A percentile compares a stretch with the other conserved stretches of the same genome.
phyloP scores from a whole-genome alignment of 2,888 invertebrate species.

The Malacosoma neustria region DNA sequence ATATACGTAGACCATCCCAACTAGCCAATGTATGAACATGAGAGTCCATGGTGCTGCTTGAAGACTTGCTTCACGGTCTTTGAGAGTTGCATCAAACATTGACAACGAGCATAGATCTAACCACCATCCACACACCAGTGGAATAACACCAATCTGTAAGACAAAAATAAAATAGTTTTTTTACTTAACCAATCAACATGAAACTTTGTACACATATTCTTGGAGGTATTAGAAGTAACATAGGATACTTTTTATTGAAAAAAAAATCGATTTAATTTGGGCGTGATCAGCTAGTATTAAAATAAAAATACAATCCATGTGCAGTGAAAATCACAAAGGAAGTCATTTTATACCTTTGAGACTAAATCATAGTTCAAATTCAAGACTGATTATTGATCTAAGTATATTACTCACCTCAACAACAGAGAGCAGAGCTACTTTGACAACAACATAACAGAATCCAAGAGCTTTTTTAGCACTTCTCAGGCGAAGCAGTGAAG shows the following conservation, averaged over 20 bases:
- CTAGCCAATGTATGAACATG: conserved; percentile 98
- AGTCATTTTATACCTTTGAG: no score
- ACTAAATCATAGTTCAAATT: no score
- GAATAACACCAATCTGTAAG: conserved; percentile 90
- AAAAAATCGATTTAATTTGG: conserved; percentile 35
- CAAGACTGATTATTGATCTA: no score
- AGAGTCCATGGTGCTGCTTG: conserved; percentile 95
- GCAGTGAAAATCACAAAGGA: no score
- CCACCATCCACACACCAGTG: conserved; percentile 99
- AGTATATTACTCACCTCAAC: conserved; percentile 92
- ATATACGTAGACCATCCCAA: conserved; percentile 99
- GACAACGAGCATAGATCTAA: conserved; percentile 97
- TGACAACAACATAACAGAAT: conserved; percentile 91
- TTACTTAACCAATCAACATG: neutral
- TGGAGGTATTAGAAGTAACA: no score
- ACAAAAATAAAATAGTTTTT: neutral
- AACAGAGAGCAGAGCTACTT: conserved; percentile 94
- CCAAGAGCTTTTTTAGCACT: conserved; percentile 91
- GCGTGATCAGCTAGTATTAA: no score
- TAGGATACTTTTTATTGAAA: neutral
- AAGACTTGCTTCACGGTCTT: conserved; percentile 91
- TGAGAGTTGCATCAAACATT: conserved; percentile 91
- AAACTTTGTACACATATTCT: no score
- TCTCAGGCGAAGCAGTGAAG: conserved; percentile 85
- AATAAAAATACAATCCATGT: no score